phyloP scores from a whole-genome alignment of 2,797 vertebrate genomes.

The Denticeps clupeoides region DNA sequence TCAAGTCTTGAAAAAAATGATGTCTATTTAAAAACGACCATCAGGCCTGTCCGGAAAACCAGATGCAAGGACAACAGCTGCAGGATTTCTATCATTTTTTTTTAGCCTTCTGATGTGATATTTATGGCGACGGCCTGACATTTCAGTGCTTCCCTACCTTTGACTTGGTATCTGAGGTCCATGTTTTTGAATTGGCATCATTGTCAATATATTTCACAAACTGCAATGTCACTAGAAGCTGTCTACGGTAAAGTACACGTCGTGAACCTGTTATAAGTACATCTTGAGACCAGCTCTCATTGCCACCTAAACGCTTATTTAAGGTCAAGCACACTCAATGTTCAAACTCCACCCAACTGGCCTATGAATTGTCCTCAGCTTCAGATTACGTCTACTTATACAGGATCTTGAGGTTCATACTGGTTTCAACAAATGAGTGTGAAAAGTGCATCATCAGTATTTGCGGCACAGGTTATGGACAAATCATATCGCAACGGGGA shows the following conservation, averaged over 20 bases:
- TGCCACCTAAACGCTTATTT: conserved; percentile 5
- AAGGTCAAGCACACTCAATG: conserved; percentile 12
- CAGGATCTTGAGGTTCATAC: too few species aligned
- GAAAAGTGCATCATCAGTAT: conserved; percentile 19
- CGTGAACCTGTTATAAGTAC: conserved; percentile 16
- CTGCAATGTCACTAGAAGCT: background rate
- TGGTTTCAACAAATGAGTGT: too few species aligned
- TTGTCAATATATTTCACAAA: background rate
- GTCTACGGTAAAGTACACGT: background rate
- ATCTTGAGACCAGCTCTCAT: conserved; percentile 29
- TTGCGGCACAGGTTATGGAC: conserved; percentile 17
- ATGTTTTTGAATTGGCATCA: conserved; percentile 1
- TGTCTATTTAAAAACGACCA: too few species aligned
- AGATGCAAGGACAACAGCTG: too few species aligned
- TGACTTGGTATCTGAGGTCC: conserved; percentile 22
- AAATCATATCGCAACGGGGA: conserved; percentile 19
- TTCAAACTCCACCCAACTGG: conserved; percentile 13
- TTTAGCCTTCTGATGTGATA: background rate
- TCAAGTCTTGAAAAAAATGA: too few species aligned
- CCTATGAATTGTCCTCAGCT: conserved; percentile 16
- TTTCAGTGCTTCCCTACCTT: conserved; percentile 38
- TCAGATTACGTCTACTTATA: conserved; percentile 16
- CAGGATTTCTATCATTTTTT: background rate
- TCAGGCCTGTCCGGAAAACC: too few species aligned
- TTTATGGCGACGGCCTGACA: conserved; percentile 9